A percentile compares a stretch with the other conserved stretches of the same genome.
phyloP scores from a whole-genome alignment of 2,113 vertebrate genomes.

The Hirundichthys speculiger region DNA sequence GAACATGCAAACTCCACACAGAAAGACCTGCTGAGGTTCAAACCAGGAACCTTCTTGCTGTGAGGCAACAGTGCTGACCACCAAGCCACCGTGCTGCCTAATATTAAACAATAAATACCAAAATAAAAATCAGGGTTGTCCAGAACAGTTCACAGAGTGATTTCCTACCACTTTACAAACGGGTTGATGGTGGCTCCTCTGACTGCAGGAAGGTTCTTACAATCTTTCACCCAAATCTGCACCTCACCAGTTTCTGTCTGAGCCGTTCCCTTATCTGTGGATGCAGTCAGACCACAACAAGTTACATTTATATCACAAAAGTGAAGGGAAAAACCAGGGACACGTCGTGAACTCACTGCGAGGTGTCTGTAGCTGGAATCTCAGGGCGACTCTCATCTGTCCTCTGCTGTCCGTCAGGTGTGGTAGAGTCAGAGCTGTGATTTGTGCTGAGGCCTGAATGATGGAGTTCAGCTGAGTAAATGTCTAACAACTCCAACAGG shows the following conservation, averaged over 20 bases:
- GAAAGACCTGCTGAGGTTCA: too few species aligned
- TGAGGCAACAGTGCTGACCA: too few species aligned
- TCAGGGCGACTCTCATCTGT: slow-evolving; percentile 89
- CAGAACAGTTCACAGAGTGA: not conserved
- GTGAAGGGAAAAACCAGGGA: not conserved
- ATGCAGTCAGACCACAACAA: slow-evolving; percentile 8
- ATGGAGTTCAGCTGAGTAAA: not conserved
- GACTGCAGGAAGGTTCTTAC: slow-evolving; percentile 84
- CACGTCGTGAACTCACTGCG: slow-evolving; percentile 75
- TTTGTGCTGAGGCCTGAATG: slow-evolving; percentile 44
- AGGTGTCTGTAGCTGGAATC: slow-evolving; percentile 83
- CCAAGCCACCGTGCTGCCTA: too few species aligned
- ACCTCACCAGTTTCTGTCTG: slow-evolving; percentile 87
- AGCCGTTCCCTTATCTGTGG: slow-evolving; percentile 79
- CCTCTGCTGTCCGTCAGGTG: slow-evolving; percentile 79
- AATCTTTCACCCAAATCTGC: slow-evolving; percentile 96
- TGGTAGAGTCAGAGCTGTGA: slow-evolving; percentile 60
- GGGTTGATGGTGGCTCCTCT: slow-evolving; percentile 86
- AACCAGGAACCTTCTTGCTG: too few species aligned
- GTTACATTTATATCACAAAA: not conserved
- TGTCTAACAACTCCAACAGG: not conserved
- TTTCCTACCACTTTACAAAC: slow-evolving; percentile 93
- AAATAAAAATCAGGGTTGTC: too few species aligned
- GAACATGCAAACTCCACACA: too few species aligned
- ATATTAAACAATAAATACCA: too few species aligned